Base-by-base conservation (phyloP, 92 coral and sea anemone genomes). In the Chrysogorgia sp. region DNA sequence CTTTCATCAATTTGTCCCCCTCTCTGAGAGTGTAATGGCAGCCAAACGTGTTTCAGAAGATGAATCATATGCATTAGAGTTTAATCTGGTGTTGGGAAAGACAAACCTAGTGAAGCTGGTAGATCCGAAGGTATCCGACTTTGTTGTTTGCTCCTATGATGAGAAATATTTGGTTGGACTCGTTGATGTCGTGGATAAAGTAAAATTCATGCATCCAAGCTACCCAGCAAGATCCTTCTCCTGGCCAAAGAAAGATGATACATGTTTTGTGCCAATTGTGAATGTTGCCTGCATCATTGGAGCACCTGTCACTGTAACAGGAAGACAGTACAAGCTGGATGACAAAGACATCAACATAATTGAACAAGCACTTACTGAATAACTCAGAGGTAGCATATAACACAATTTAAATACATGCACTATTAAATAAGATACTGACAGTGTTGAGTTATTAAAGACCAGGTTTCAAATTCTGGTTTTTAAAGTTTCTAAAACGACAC, bases 141-240 rank as follows among this genome's bases (percentile, higher is more conserved):
- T 80, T 56, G 68, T 80, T 19, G 67, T 80, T 80, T 80, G 70
- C 47, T 21, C 76, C 32, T 66, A 66, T 80, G 53, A 67, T 28
- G 71, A 61, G 82, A 24, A 60, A 52, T 24, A 75, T 52, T 75
- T 61, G 67, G 58, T 74, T 74, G 67, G 79, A 30, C 55, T 55
- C 53, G 79, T 78, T 29, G 63, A 64, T 78, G 37, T 9, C 28
- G 52, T 79, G 32, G 70, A 67, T 37, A 41, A 80, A 81, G 79
- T 69, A n/a, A 69, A 67, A 55, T 81, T 68, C 68, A 81, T 81
- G 79, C 71, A 81, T 81, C 78, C 78, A 67, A 55, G 84, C 69
- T 80, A 71, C 66, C 79, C 79, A 55, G 84, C 84, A 68, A 67
- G 69, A 53, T n/a, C 76, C 23, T 79, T 28, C 66, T 28, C 8